Evolutionary conservation across 2,113 vertebrate species (phyloP), one percentile per base, ranked within the genome.

Genomic region (Clupea harengus): DNA sequence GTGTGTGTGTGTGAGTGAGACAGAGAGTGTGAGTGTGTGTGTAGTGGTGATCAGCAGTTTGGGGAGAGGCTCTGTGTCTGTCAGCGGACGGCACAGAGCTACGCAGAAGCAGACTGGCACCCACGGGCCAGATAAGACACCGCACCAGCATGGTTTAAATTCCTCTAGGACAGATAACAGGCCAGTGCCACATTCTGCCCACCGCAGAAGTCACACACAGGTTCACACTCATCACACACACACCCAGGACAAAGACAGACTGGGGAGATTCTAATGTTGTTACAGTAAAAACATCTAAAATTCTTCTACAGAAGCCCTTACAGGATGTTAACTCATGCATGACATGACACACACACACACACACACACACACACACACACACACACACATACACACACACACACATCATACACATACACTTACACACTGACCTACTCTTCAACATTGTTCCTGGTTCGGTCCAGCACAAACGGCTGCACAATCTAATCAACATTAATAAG

Each of bases 401-500:
- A 57, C 22, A 82, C n/a, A 39, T 39, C 39, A 39, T 39, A 15
- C n/a, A 84, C 81, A 49, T 39, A 57, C 32, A 67, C 28, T 84
- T 22, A 75, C 22, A 45, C 64, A 85, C 25, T 49, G 28, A 57
- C 45, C 54, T 64, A 54, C 60, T 80, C 17, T 81, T 0, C 82
- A 67, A 50, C 25, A 45, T 50, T 2, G 81, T 84, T 88, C 83
- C 0, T 11, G 80, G 83, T 46, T 75, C 45, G 90, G 82, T 44
- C 81, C 85, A 83, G 44, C 83, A 47, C 22, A 81, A 57, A 32
- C 25, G 47, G 25, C 82, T 39, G 32, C 47, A 85, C 64, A 57
- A 57, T 87, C 50, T 87, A 90, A 91, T 85, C 85, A 81, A 90
- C 85, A 92, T 90, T 90, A 93, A 90, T 91, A 90, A 90, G 86